These are phyloP conservation scores for Ligdia adustata DNA, from an alignment of 2,888 invertebrate genomes.

Conservation along the genomic window DNA sequence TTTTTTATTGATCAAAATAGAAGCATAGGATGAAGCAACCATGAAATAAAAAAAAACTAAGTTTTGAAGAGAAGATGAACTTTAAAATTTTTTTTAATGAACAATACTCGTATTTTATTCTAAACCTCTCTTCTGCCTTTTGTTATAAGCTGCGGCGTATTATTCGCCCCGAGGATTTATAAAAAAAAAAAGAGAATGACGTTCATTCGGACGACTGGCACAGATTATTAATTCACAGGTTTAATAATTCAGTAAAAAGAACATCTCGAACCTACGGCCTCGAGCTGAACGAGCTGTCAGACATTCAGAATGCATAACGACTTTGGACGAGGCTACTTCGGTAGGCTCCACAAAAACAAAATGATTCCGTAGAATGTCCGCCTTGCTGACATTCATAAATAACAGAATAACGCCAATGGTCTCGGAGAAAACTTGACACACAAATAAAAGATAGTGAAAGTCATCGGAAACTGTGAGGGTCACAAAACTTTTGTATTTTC, in stretches of 20 bases:
- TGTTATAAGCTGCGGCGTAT: no score
- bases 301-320: slow-evolving; percentile 35
- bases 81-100: no score
- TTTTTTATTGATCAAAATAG: no score
- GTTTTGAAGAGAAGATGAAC: no score
- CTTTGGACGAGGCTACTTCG: slow-evolving; percentile 35
- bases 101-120: no score
- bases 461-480: slow-evolving; percentile 21
- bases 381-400: slow-evolving; percentile 26
- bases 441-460: slow-evolving; percentile 29
- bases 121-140: no score
- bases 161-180: no score
- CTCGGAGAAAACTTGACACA: slow-evolving; percentile 21
- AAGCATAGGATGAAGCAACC: no score
- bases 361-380: slow-evolving; percentile 9
- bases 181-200: background rate
- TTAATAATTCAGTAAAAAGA: slow-evolving; percentile 19
- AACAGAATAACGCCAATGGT: slow-evolving; percentile 29
- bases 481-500: slow-evolving; percentile 23
- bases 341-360: slow-evolving; percentile 26
- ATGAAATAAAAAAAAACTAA: no score
- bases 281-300: slow-evolving; percentile 22
- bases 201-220: background rate
- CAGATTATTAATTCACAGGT: slow-evolving; percentile 4
- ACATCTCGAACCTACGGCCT: slow-evolving; percentile 5